Base-by-base conservation (phyloP, 2,888 invertebrate species). In the Uloborus plumipes region DNA sequence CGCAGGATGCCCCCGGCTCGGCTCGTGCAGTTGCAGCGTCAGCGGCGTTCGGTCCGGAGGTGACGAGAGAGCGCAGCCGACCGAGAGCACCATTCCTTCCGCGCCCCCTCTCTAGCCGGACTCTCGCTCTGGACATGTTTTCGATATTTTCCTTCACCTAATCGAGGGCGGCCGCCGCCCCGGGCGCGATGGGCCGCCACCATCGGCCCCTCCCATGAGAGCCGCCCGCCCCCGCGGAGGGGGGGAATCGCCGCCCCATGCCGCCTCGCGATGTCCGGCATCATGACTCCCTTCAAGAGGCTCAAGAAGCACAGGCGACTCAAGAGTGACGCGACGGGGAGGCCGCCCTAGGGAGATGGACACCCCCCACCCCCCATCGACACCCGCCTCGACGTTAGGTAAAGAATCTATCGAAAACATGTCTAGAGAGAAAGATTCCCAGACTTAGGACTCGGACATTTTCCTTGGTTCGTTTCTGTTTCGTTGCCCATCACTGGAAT, bases 321-420 rank as follows among this genome's bases (percentile, higher is more conserved):
- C 53, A 80, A 80, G 49, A 80, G 20, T 67, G 55, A 80, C 53
- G 74, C 39, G 62, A 62, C 73, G 14, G 59, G 69, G 31, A 80
- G 74, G 31, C 80, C 80, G 55, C 80, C 80, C 20, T 80, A 80
- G 53, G n/a, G 18, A 53, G 53, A 53, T 6, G 18, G 53, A 18
- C 0, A 53, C 14, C 15, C n/a, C 53, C 53, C 53, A 26, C 61
- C 14, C n/a, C n/a, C n/a, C n/a, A n/a, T n/a, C 49, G 18, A 58
- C 62, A 62, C 50, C 22, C 53, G 31, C 31, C 31, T 47, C 53
- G 49, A 73, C 73, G 73, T 80, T 80, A 73, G 80, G 80, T 73
- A 73, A 80, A 55, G 64, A 80, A 67, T 61, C 39, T 80, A 80
- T 80, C 80, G 80, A 80, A 80, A 80, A 80, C 80, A 80, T 80